Evolutionary conservation across 2,113 vertebrate species (phyloP).

Genomic region (sheep (Ovis aries)): ARS-UI_Ramb_v3.0 NC_056055.1:221995001-221995500

Average conservation of each 20-base stretch:
- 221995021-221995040: not conserved
- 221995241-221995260: not conserved
- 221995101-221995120: not conserved
- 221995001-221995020: not conserved
- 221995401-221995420: not conserved
- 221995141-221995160: not conserved
- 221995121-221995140: not conserved
- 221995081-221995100: not conserved
- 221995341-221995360: not conserved
- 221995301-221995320: not conserved
- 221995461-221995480: not conserved
- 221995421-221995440: not conserved
- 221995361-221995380: fast-evolving
- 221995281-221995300: not conserved
- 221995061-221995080: not conserved
- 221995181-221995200: not conserved
- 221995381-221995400: not conserved
- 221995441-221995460: not conserved
- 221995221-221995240: not conserved
- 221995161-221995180: not conserved
- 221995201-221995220: not conserved
- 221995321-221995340: not conserved
- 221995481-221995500: not conserved
- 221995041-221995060: not conserved
- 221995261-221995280: not conserved